Percentiles rank a stretch among this genome's conserved stretches.
Conservation (phyloP, 2,888 invertebrate species). For the Temnothorax ravouxi region DNA sequence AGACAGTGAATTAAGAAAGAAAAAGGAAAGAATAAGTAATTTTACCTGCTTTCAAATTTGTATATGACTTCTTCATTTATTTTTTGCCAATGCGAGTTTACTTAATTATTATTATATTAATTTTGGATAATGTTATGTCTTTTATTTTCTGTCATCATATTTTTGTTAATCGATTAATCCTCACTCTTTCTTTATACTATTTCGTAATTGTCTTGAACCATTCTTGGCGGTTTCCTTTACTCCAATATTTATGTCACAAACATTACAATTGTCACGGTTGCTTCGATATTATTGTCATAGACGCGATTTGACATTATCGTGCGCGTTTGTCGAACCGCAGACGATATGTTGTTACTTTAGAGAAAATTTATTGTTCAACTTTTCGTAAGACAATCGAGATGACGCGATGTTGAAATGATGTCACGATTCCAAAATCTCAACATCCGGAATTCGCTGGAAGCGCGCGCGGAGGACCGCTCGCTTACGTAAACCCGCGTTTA, state of each 20-base stretch:
- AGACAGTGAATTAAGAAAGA: neutral
- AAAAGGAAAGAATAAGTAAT: neutral
- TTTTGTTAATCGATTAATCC: neutral
- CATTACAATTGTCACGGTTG: neutral
- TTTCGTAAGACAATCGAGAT: neutral
- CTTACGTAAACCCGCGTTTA: constrained; percentile 19
- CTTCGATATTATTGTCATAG: neutral
- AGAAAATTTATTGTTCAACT: neutral
- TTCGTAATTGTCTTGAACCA: neutral
- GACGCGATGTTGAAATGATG: neutral
- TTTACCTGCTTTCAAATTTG: neutral
- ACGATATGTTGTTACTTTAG: neutral
- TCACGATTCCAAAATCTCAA: neutral
- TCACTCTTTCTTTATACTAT: neutral
- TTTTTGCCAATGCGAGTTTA: neutral
- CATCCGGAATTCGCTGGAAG: neutral
- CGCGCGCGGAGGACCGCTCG: neutral
- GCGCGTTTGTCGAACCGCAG: neutral
- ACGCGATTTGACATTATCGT: neutral
- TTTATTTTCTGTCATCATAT: neutral
- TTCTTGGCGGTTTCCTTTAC: neutral
- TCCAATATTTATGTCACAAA: neutral
- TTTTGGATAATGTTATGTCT: neutral
- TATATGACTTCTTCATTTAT: neutral
- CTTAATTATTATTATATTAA: neutral